Evolutionary conservation across 2,113 vertebrate species (phyloP).

Genomic region (Hyaena hyaena): DNA sequence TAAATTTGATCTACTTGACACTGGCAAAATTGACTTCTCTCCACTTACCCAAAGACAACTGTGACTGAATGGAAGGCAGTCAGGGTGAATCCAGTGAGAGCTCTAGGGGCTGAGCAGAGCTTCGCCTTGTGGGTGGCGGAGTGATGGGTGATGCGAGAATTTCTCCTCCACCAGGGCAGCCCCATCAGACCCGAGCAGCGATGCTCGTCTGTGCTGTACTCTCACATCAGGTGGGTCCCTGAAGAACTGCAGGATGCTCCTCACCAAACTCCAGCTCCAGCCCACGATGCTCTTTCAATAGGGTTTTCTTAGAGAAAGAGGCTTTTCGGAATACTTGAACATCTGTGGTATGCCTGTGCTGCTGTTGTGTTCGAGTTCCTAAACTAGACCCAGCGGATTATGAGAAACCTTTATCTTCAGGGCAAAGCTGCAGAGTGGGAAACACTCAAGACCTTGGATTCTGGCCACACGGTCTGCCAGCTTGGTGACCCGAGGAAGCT

Average conservation of each 20-base stretch:
- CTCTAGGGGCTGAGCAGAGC: slow-evolving; percentile 59
- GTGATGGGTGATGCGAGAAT: not conserved
- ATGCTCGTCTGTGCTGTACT: not conserved
- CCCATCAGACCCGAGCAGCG: slow-evolving; percentile 1
- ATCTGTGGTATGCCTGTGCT: not conserved
- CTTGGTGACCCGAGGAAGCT: not conserved
- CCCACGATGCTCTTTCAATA: not conserved
- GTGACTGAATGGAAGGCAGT: slow-evolving; percentile 49
- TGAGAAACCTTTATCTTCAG: not conserved
- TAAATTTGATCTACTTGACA: slow-evolving; percentile 41
- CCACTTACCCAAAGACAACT: not conserved
- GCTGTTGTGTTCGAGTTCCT: not conserved
- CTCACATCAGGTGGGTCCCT: not conserved
- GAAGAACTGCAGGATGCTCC: not conserved
- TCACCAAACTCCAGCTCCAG: not conserved
- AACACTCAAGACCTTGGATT: not conserved
- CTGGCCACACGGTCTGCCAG: not conserved
- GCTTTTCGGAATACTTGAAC: not conserved
- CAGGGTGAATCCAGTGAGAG: slow-evolving; percentile 53
- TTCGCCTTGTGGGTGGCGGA: not conserved
- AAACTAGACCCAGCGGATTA: not conserved
- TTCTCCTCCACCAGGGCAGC: slow-evolving; percentile 30
- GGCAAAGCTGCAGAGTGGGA: not conserved
- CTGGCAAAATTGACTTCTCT: slow-evolving; percentile 60
- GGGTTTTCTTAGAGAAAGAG: not conserved